Base-by-base conservation (phyloP, 2,113 vertebrate genomes). In the Melanostigma gelatinosum region DNA sequence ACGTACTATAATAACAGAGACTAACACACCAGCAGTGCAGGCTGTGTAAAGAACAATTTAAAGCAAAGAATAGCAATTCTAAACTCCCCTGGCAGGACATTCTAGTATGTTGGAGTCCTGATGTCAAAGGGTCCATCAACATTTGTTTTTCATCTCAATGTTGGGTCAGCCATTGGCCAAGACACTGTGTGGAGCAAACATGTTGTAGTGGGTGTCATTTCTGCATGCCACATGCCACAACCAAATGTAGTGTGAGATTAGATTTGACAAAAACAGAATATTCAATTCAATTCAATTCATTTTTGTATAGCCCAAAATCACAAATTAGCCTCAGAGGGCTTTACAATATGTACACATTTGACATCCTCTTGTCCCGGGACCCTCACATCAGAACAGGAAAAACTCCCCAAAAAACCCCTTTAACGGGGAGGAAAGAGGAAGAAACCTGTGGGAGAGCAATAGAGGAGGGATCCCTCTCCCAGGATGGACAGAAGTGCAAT, bases 101-200 rank as follows among this genome's bases (percentile, higher is more conserved):
- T 69, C 20, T 42, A 69, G 3, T 61, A n/a, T 67, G 34, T 29
- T 42, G 20, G 22, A 65, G 32, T 57, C 52, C 52, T 64, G 74
- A n/a, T 38, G 6, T 20, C 18, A 36, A 81, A 57, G 34, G 58
- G 4, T 60, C 15, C 22, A 48, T 55, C 8, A 27, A 38, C 32
- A 55, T 74, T 62, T 77, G 61, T 38, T 65, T 64, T 57, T 46
- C 62, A 58, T 78, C 34, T 52, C 13, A 34, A 73, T 55, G 38
- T 72, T 72, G 4, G 46, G 42, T 36, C 15, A 57, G 44, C 27
- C 16, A 67, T 29, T 42, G 38, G 38, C 2, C 38, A 36, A 74
- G 22, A 65, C 36, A 69, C 58, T 78, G 44, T 27, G 44, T 40
- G 6, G 73, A 32, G 44, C n/a, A 60, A n/a, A 11, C 42, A 42